Conservation (phyloP, 2,113 vertebrate species). For the Carettochelys insculpta region DNA sequence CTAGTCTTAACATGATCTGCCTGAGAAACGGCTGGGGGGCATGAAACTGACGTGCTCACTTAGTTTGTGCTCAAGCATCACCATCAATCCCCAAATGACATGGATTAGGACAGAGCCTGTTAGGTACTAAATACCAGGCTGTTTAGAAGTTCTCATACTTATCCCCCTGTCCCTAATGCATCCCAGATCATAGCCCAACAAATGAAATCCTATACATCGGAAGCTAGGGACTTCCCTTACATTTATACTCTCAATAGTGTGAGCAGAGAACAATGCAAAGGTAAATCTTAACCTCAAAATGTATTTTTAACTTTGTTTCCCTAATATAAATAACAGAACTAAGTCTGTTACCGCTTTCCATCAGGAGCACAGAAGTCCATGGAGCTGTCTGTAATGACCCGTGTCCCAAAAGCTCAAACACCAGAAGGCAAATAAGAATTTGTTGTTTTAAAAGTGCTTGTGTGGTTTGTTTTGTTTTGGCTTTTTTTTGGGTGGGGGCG, state of each 20-base stretch:
- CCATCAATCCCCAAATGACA: background rate
- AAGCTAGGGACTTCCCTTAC: background rate
- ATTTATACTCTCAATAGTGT: background rate
- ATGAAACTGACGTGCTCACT: background rate
- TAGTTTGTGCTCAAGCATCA: background rate
- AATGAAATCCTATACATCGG: background rate
- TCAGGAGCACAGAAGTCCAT: background rate
- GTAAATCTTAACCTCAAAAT: background rate
- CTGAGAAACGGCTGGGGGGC: background rate
- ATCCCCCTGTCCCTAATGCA: background rate
- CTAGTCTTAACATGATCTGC: background rate
- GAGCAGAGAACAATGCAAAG: background rate
- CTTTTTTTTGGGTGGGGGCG: too few species aligned
- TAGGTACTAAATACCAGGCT: background rate
- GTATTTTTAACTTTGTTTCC: background rate
- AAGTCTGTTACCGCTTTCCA: background rate
- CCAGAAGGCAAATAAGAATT: too few species aligned
- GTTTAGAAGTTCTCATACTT: background rate
- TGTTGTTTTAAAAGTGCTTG: too few species aligned
- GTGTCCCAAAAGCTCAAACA: too few species aligned
- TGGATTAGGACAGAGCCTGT: background rate
- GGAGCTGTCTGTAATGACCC: too few species aligned
- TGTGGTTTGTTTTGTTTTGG: too few species aligned
- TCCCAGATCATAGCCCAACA: background rate
- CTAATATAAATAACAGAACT: background rate